Evolutionary conservation across 2,797 vertebrate genomes (phyloP), one percentile per base, ranked within the genome.

Genomic region (Melanotaenia maccullochi): DNA sequence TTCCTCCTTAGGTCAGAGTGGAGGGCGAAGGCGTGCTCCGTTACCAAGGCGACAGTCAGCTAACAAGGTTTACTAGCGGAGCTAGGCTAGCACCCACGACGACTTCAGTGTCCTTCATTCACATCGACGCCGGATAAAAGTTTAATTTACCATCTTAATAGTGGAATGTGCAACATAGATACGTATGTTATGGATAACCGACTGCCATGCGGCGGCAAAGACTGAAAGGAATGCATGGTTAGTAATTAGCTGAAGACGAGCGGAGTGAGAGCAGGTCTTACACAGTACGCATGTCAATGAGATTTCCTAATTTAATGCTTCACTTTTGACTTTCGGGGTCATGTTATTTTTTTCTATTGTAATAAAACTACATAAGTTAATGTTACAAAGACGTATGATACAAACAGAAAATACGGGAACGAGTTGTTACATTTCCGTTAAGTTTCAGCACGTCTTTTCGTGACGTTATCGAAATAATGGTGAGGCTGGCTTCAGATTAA

Each of bases 41-140:
- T 98, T 97, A 93, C 96, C 95, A 94, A 79, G 96, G 96, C 88
- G 90, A 98, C 96, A 76, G 89, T 89, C 87, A 91, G 88, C 89
- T 94, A 96, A 94, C 91, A 96, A 94, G 95, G 94, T 92, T 89
- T 7, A 79, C 79, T 79, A 80, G 75, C 76, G 66, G 33, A 30
- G 79, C 75, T 85, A 88, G 28, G 86, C 85, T 87, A 90, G 24
- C 81, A 16, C 22, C 51, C 20, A 1, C 12, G 11, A 7, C 59
- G 25, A 55, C n/a, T 78, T 60, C 71, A 8, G 12, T 24, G 58
- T 57, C 60, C 8, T 14, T 69, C 58, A 66, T 42, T 51, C 40
- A 44, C 22, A 8, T 38, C 2, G 7, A 25, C 24, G 24, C 36
- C 3, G 8, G 7, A 30, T 11, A 18, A 24, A 6, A 5, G 0